A percentile compares a stretch with the other conserved stretches of the same genome.
Conservation (phyloP, 2,113 vertebrate species). For the Phoenicopterus ruber region DNA sequence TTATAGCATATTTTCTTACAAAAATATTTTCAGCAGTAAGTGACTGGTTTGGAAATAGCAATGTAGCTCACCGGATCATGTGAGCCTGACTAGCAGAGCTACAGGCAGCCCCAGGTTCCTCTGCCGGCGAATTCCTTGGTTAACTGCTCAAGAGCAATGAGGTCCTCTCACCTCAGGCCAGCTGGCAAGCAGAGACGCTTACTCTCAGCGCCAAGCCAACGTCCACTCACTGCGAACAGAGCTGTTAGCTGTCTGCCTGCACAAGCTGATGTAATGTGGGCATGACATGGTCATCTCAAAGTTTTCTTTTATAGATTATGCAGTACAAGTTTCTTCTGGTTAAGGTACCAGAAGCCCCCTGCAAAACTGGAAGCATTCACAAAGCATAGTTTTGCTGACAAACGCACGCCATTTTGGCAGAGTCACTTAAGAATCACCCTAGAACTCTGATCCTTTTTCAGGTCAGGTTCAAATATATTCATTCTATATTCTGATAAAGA, state of each 20-base stretch:
- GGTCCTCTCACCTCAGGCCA: neutral
- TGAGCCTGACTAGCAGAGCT: neutral
- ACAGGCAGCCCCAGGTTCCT: neutral
- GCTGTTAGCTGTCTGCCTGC: neutral
- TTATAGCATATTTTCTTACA: slow-evolving; percentile 32
- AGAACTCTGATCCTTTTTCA: neutral
- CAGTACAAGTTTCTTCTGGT: neutral
- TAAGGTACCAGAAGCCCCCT: neutral
- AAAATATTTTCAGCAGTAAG: slow-evolving; percentile 39
- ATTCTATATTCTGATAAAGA: neutral
- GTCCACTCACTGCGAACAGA: accelerated
- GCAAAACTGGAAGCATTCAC: neutral
- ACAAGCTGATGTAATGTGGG: neutral
- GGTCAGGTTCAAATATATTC: neutral
- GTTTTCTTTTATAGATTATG: neutral
- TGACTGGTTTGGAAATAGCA: slow-evolving; percentile 52
- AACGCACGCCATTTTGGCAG: neutral
- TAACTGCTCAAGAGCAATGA: neutral
- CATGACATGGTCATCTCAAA: accelerated
- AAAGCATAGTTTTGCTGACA: neutral
- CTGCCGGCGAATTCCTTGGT: neutral
- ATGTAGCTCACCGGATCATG: neutral
- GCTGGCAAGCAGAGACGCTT: neutral
- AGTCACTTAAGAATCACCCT: neutral
- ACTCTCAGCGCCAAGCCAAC: neutral